Evolutionary conservation across 2,888 invertebrate species (phyloP), one percentile per base, ranked within the genome.

Genomic region (Ashinkailepas kermadecensis): DNA sequence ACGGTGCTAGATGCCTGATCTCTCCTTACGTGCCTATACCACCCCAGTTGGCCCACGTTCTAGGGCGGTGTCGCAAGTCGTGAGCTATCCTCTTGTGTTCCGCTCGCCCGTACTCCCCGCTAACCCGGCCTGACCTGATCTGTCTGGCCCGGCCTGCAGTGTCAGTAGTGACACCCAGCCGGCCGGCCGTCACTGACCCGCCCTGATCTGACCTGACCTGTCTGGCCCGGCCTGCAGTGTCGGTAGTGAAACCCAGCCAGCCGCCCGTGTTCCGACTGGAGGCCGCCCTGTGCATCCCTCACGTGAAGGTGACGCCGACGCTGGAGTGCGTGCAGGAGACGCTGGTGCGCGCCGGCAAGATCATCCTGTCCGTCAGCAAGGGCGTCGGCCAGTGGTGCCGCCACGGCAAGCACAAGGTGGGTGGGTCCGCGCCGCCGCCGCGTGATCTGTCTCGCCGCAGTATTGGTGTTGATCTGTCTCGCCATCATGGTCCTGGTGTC

Each of bases 241-340:
- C 70, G 7, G 21, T 70, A 12, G 39, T 70, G 70, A 12, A 15
- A 4, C 70, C 70, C 15, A 13, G 7, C 13, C 70, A 15, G 7
- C 10, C 70, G 39, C 12, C 70, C 9, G 70, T 70, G 70, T 70
- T 70, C 70, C 25, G 25, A 3, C 12, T 70, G 25, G 70, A 57
- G 87, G 87, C 83, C 86, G 64, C 59, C 25, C 80, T 78, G 62
- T 65, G 81, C 9, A 81, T 82, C 15, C 81, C 83, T 13, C 67
- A 83, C 64, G 82, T 83, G 62, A 64, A 65, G 2, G 93, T 96
- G 82, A 92, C 93, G 84, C 97, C 97, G 9, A 94, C 92, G 85
- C 89, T 97, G 83, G 96, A 97, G 81, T 96, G 97, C 84, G 92
- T 97, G 56, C 97, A 98, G 88, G 95, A 95, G 82, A 92, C 93